Evolutionary conservation across 2,797 vertebrate species (phyloP), one percentile per base, ranked within the genome.

Genomic region (Lacerta bilineata): DNA sequence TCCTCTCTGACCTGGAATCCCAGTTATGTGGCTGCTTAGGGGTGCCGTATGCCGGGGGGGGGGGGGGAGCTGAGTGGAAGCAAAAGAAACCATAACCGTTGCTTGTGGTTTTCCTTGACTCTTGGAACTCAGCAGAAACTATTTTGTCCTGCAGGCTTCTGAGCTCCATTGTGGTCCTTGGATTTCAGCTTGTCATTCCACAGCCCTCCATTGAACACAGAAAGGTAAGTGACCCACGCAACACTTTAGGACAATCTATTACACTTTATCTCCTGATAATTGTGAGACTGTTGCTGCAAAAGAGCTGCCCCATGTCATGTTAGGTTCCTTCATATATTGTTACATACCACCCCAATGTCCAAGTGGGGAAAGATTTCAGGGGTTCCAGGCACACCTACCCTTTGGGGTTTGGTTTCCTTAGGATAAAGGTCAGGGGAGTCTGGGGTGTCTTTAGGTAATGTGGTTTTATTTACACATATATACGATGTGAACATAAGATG

Each of bases 201-300:
- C 98, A 98, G 93, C 95, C 97, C 88, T 94, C 97, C 66, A 90
- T 95, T 86, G 97, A 98, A 94, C 98, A 98, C 97, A 98, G 97
- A 95, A 98, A 98, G 98, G 99, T 99, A 97, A 98, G 97, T 61
- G 59, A 15, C 20, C 36, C 66, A 66, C 50, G 0, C n/a, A 84
- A 20, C 2, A 69, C 27, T 46, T 29, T 9, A 2, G 33, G 10
- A 8, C 41, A 33, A 69, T n/a, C 15, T 33, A 3, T 27, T 39
- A 5, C 8, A 82, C 33, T 72, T 72, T 72, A 33, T 17, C 13
- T 33, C 71, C 29, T 72, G 33, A 36, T 36, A 33, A 17, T 15
- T 72, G 18, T 5, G 2, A 10, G 25, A 10, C 4, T 78, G 25
- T 3, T 17, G 43, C 76, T n/a, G 50, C 17, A 59, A 8, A 80